A percentile compares a stretch with the other conserved stretches of the same genome.
These are phyloP conservation scores for Labeo catla DNA, from an alignment of 2,113 vertebrate species.

Conservation along the genomic window DNA sequence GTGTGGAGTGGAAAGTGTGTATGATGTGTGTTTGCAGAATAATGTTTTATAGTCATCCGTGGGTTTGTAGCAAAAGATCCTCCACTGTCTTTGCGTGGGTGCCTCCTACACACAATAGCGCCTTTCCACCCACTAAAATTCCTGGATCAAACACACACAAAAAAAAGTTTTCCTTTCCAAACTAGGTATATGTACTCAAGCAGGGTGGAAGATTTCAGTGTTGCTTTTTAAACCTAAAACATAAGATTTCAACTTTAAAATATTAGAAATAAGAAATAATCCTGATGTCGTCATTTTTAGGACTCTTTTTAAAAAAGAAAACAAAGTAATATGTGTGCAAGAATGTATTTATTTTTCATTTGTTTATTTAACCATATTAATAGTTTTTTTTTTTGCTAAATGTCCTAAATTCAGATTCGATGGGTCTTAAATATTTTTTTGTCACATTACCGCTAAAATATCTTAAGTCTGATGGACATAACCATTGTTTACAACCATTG, in stretches of 20 bases:
- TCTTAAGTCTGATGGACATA: too few species aligned
- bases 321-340: not conserved
- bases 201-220: not conserved
- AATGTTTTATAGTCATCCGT: constrained; percentile 12
- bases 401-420: too few species aligned
- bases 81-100: constrained; percentile 60
- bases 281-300: not conserved
- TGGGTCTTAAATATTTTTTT: too few species aligned
- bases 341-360: too few species aligned
- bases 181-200: not conserved
- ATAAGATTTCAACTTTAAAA: not conserved
- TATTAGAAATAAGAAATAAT: not conserved
- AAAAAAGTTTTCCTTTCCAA: not conserved
- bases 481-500: too few species aligned
- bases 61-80: constrained; percentile 49
- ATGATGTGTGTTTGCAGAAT: not conserved
- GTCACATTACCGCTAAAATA: too few species aligned
- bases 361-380: too few species aligned
- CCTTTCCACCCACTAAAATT: constrained; percentile 23
- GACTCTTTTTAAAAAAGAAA: not conserved
- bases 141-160: not conserved
- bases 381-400: too few species aligned
- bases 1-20: not conserved
- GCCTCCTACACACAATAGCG: constrained; percentile 37
- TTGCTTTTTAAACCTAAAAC: not conserved